A percentile compares a stretch with the other conserved stretches of the same genome.
These are phyloP conservation scores for Coptodon bakossiorum DNA, from an alignment of 2,113 vertebrate species.

Conservation along the genomic window DNA sequence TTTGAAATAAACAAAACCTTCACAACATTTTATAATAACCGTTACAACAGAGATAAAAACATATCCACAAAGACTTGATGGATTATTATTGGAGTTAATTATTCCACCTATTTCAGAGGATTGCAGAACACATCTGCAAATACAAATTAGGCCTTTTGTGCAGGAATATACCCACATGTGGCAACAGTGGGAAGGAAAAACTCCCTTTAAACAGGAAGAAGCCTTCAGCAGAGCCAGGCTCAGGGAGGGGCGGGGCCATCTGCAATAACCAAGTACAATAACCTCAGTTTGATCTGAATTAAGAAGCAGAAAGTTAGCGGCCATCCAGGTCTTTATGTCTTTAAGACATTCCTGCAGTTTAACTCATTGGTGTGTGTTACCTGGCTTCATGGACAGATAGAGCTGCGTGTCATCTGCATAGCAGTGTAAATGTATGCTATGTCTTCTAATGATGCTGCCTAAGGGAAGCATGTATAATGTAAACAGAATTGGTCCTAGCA, in stretches of 20 bases:
- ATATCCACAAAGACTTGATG: neutral
- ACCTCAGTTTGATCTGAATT: rapidly evolving
- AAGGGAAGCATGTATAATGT: neutral
- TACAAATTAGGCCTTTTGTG: rapidly evolving
- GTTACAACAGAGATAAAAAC: neutral
- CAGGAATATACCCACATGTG: neutral
- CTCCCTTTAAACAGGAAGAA: neutral
- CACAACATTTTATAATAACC: neutral
- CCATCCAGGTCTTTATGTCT: too few relatives aligned
- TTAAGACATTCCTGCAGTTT: too few relatives aligned
- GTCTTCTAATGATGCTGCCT: too few relatives aligned
- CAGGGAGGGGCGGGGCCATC: neutral
- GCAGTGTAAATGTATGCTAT: too few relatives aligned
- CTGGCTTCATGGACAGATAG: too few relatives aligned
- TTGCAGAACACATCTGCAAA: neutral
- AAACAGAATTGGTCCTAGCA: neutral
- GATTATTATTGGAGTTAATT: neutral
- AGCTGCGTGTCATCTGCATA: too few relatives aligned
- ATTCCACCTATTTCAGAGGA: neutral
- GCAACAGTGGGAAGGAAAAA: neutral
- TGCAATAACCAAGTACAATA: rapidly evolving
- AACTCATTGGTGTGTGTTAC: too few relatives aligned
- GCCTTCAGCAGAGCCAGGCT: neutral
- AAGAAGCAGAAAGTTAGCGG: too few relatives aligned
- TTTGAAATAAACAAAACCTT: neutral